Evolutionary conservation across 92 coral and sea anemone genomes (phyloP).

Genomic region (Zoanthus solanderi): DNA sequence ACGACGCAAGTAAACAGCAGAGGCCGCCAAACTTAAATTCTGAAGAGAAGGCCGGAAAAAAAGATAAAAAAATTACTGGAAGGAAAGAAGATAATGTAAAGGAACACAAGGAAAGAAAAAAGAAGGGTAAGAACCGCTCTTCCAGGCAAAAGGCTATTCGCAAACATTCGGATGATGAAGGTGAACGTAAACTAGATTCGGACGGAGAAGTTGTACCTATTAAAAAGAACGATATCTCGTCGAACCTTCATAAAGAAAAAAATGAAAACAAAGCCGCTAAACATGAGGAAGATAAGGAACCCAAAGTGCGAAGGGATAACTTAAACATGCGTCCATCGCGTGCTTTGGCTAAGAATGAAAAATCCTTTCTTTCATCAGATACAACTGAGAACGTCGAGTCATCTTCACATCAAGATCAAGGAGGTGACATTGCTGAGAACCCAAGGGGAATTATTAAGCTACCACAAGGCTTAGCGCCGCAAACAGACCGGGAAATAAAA

Average conservation of each 20-base stretch:
- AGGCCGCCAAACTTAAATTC: slow-evolving; percentile 11
- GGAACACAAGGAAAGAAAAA: slow-evolving; percentile 46
- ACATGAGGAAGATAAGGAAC: not conserved
- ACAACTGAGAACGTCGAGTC: not conserved
- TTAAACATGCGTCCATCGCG: not conserved
- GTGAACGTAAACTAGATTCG: slow-evolving; percentile 42
- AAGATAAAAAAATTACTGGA: slow-evolving; percentile 32
- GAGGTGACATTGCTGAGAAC: not conserved
- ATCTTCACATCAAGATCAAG: not conserved
- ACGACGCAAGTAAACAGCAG: slow-evolving; percentile 20
- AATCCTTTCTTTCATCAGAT: not conserved
- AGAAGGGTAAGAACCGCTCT: slow-evolving; percentile 45
- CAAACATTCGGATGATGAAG: slow-evolving; percentile 36
- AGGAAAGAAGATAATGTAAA: slow-evolving; percentile 28
- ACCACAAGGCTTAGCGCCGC: slow-evolving; percentile 72
- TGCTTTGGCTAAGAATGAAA: not conserved
- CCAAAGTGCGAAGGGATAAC: not conserved
- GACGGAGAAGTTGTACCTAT: slow-evolving; percentile 38
- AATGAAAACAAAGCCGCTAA: not conserved
- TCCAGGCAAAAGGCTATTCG: slow-evolving; percentile 4
- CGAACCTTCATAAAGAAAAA: not conserved
- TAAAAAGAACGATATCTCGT: slow-evolving; percentile 2
- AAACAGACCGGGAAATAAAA: slow-evolving; percentile 7
- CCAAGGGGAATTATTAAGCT: slow-evolving; percentile 80
- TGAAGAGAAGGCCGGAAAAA: slow-evolving; percentile 6